Evolutionary conservation across 2,797 vertebrate genomes (phyloP), one percentile per base, ranked within the genome.

Genomic region (Crocidura indochinensis): DNA sequence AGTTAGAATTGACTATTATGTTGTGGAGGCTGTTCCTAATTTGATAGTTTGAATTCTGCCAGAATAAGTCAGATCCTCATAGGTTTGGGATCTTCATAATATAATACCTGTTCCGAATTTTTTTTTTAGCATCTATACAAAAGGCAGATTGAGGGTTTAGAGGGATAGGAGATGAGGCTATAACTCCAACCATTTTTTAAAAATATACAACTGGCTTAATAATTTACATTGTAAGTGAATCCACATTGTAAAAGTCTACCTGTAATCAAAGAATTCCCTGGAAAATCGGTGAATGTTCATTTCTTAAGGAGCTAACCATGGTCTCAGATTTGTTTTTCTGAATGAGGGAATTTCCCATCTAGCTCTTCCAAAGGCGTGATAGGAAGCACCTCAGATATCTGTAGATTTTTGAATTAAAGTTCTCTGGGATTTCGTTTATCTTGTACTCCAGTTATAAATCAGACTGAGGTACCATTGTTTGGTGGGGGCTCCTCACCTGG

Each of bases 71-170:
- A 4, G 56, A 6, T 49, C 29, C 46, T 88, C 24, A 8, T 27
- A 51, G 81, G 7, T 86, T 62, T 78, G 44, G 8, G 12, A 93
- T 95, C 49, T 90, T 95, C 1, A 4, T 67, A 26, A 22, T 56
- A 22, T 67, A n/a, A 22, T 56, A 22, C 19, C 72, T 56, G 56
- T 88, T 94, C 26, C 51, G 84, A 78, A 44, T 86, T 77, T 38
- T 38, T 38, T 38, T 38, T 38, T 72, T 78, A 6, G 89, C 19
- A 60, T 64, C 8, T 64, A 84, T 92, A 71, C 79, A 29, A 67
- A 84, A 87, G 22, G 7, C 29, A 49, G 53, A 65, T 15, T 65
- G 12, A 44, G 7, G 64, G 44, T 64, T 67, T 81, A 51, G 27
- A 73, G 71, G 22, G 84, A 60, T 88, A 53, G 4, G 60, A 64